Evolutionary conservation across 2,888 invertebrate genomes (phyloP), one percentile per base, ranked within the genome.

Genomic region (Trissolcus japonicus): DNA sequence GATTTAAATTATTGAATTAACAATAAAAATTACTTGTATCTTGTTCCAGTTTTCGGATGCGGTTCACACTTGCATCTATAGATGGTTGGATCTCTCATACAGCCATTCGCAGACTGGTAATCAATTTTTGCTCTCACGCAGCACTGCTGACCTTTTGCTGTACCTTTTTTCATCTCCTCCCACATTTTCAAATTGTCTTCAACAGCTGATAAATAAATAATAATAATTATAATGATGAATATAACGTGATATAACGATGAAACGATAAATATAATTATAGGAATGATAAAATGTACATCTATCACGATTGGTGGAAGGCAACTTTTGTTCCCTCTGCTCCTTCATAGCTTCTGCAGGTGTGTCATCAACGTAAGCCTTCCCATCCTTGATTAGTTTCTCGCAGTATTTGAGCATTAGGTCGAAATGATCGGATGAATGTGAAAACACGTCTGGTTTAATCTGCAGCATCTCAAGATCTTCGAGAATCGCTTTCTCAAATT

Each of bases 91-190:
- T 99, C 99, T 41, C 99, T 92, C 93, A 99, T 90, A 84, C 98
- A 99, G 1, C 99, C 99, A 89, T 99, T 99, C 16, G 94, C 91
- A 0, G 98, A 98, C 83, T 94, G 92, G 97, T 99, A 99, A 89
- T 98, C 97, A 74, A 99, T 98, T 91, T 98, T 99, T 0, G 98
- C 98, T 62, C 99, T 92, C 0, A 99, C 97, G 87, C 98, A 98
- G 87, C 96, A 98, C 82, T 94, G 93, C 76, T 95, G 94, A 0
- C 99, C 99, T 3, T 90, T 87, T 9, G 90, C 91, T 0, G 94
- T 92, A 0, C 97, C 99, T 72, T 92, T 92, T 85, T 95, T 93
- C 99, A 99, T 99, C 91, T 98, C 97, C 73, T 94, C 91, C 99
- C 99, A 99, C 83, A 98, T 89, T 65, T 92, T 86, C 41, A 98